Base-by-base conservation (phyloP, 2,888 invertebrate species). In the Rotaria sp. region DNA sequence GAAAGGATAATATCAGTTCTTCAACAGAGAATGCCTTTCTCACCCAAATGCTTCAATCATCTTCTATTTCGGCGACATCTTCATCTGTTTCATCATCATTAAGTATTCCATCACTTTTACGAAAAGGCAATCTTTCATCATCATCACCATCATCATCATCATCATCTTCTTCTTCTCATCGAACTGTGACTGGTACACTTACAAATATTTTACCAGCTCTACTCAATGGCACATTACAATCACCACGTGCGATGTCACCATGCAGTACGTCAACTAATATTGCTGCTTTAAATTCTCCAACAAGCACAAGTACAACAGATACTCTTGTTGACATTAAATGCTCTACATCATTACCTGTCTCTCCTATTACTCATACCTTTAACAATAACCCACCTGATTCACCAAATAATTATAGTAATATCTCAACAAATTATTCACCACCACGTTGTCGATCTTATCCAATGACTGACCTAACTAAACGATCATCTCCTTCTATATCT, bases 41-140 rank as follows among this genome's bases (percentile, higher is more conserved):
- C 18, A 80, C 41, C 21, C 80, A 80, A 80, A 80, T 80, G 80
- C 45, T 45, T 26, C 80, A 80, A 80, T 80, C 80, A 45, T 80
- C 45, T 41, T 38, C 13, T n/a, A 45, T 26, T 35, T 67, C 67
- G 3, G 35, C 21, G 5, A 21, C 18, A 41, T n/a, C 41, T n/a
- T 45, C 80, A 45, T 45, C 45, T 8, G 2, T 3, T 26, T 45
- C 80, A 45, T 80, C 80, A n/a, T 80, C 80, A 41, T 80, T 45
- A 4, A 80, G 13, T 45, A 45, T 80, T 1, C 8, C 80, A n/a
- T 45, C 45, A 41, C 11, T 45, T 45, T 80, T 45, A 80, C n/a
- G n/a, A 45, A 80, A 41, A 80, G n/a, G 45, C 24, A 80, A 45
- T 80, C 24, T 38, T 26, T 13, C 26, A 45, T 41, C 45, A 26